phyloP scores from a whole-genome alignment of 2,797 vertebrate genomes.

The Ara ararauna region DNA sequence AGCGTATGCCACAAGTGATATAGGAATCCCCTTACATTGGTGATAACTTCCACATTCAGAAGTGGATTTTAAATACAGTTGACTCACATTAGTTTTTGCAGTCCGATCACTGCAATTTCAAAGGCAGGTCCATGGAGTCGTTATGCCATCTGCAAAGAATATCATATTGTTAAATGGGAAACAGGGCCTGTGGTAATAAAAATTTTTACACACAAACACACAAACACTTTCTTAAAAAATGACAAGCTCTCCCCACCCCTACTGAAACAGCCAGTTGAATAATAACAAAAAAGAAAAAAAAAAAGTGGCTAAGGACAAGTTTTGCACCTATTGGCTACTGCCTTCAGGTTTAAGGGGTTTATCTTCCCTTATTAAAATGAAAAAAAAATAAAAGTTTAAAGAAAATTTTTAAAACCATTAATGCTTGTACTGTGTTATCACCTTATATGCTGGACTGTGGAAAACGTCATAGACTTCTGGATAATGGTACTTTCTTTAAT shows the following conservation, averaged over 20 bases:
- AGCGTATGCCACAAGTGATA: neutral
- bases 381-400: neutral
- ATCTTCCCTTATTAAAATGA: neutral
- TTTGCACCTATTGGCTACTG: neutral
- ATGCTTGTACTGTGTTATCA: neutral
- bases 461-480: neutral
- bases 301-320: neutral
- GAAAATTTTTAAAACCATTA: neutral
- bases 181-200: neutral
- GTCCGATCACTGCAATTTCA: neutral
- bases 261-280: neutral
- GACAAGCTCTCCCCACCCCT: neutral
- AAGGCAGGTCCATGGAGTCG: neutral
- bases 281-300: neutral
- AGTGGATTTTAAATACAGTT: neutral
- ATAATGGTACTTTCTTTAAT: neutral
- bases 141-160: neutral
- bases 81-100: neutral
- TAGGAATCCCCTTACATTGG: neutral
- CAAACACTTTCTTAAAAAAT: neutral
- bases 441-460: neutral
- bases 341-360: neutral
- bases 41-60: neutral
- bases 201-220: neutral
- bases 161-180: neutral